phyloP scores from a whole-genome alignment of 2,888 invertebrate genomes.

The Agrochola lota region DNA sequence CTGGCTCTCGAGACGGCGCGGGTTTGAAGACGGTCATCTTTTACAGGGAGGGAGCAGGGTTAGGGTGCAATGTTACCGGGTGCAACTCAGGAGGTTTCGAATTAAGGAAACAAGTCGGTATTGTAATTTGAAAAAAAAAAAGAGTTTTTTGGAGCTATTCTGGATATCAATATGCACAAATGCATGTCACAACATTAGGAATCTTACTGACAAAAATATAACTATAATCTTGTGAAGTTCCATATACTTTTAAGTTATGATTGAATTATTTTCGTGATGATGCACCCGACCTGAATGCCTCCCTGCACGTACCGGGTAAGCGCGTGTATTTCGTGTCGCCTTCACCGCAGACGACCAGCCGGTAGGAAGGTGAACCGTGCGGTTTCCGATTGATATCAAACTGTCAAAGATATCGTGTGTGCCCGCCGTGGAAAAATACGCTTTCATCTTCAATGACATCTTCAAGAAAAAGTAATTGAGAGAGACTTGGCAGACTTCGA shows the following conservation, averaged over 20 bases:
- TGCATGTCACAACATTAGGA: neutral
- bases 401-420: conserved; percentile 56
- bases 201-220: neutral
- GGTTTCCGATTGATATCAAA: conserved; percentile 70
- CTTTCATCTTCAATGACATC: conserved; percentile 54
- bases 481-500: conserved; percentile 52
- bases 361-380: conserved; percentile 68
- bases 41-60: conserved; percentile 53
- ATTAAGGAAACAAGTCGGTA: neutral
- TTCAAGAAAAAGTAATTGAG: conserved; percentile 39
- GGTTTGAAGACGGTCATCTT: conserved; percentile 72
- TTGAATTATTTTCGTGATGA: neutral
- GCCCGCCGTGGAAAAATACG: conserved; percentile 40
- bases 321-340: conserved; percentile 55
- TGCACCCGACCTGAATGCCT: conserved; percentile 19
- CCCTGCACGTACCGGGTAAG: conserved; percentile 41
- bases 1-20: conserved; percentile 68
- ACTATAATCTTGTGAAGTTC: neutral
- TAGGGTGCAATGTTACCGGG: neutral
- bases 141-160: neutral
- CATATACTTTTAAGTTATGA: neutral
- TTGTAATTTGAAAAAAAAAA: neutral
- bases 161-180: neutral
- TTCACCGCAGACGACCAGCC: conserved; percentile 59
- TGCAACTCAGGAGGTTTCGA: neutral